phyloP scores from a whole-genome alignment of 2,888 invertebrate genomes.

The Melikaiella ostensackeni region DNA sequence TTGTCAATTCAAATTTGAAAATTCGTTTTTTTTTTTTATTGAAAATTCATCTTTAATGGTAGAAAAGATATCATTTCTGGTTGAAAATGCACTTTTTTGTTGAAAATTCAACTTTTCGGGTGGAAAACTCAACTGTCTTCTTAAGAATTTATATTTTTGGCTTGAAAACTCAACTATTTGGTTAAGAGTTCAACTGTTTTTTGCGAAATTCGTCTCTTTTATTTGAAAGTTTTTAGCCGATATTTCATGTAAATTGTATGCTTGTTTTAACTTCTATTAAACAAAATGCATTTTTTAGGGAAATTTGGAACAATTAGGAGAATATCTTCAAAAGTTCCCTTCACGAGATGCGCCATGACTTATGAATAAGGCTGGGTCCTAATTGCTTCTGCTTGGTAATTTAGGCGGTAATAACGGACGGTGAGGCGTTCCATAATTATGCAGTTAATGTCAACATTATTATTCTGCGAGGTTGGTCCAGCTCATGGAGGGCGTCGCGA shows the following conservation, averaged over 20 bases:
- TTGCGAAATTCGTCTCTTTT: too few relatives aligned
- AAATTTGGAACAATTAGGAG: neutral
- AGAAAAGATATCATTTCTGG: too few relatives aligned
- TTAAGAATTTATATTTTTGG: too few relatives aligned
- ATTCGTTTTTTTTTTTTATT: too few relatives aligned
- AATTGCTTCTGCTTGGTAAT: slow-evolving; percentile 71
- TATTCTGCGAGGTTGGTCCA: slow-evolving; percentile 60
- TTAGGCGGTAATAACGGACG: slow-evolving; percentile 70
- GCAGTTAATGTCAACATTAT: slow-evolving; percentile 74
- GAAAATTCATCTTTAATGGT: too few relatives aligned
- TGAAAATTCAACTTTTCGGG: too few relatives aligned
- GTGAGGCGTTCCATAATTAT: slow-evolving; percentile 73
- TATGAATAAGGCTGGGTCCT: slow-evolving; percentile 69
- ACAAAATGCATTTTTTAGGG: neutral
- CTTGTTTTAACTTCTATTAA: neutral
- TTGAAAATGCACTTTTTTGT: too few relatives aligned
- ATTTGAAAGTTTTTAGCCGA: too few relatives aligned
- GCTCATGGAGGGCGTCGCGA: slow-evolving; percentile 45
- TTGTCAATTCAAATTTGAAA: too few relatives aligned
- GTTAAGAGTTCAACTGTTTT: too few relatives aligned
- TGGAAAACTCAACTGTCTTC: too few relatives aligned
- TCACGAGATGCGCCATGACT: slow-evolving; percentile 56
- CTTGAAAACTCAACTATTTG: too few relatives aligned
- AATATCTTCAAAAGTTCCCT: slow-evolving; percentile 38
- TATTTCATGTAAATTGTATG: neutral